Conservation (phyloP, 2,888 invertebrate species). For the Caradrina kadenii region DNA sequence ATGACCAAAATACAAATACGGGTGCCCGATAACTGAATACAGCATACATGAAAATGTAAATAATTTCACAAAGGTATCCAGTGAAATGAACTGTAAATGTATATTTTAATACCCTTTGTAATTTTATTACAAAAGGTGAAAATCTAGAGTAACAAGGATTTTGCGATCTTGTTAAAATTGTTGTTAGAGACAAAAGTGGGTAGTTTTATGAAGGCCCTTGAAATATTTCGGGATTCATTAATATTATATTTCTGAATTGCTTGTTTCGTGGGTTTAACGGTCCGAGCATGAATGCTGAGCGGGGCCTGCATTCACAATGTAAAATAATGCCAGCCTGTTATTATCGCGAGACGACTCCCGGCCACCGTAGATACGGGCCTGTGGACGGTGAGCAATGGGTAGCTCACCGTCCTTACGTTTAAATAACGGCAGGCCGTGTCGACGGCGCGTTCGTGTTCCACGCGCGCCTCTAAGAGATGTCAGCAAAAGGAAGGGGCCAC, state of each 20-base stretch:
- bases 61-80: constrained; percentile 13
- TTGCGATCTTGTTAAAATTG: constrained; percentile 44
- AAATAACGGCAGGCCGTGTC: no score
- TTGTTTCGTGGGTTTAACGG: background rate
- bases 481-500: no score
- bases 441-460: no score
- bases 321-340: no score
- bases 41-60: constrained; percentile 35
- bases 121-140: constrained; percentile 37
- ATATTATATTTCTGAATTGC: background rate
- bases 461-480: no score
- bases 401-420: no score
- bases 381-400: no score
- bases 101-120: constrained; percentile 48
- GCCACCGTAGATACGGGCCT: no score
- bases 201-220: background rate
- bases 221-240: background rate
- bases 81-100: constrained; percentile 27
- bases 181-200: constrained; percentile 5
- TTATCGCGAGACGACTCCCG: no score
- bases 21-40: constrained; percentile 17
- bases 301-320: no score
- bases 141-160: constrained; percentile 32
- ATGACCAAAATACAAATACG: constrained; percentile 15
- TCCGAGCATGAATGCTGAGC: background rate